These are phyloP conservation scores for Dexiosoma caninum DNA, from an alignment of 2,888 invertebrate genomes.

Conservation along the genomic window DNA sequence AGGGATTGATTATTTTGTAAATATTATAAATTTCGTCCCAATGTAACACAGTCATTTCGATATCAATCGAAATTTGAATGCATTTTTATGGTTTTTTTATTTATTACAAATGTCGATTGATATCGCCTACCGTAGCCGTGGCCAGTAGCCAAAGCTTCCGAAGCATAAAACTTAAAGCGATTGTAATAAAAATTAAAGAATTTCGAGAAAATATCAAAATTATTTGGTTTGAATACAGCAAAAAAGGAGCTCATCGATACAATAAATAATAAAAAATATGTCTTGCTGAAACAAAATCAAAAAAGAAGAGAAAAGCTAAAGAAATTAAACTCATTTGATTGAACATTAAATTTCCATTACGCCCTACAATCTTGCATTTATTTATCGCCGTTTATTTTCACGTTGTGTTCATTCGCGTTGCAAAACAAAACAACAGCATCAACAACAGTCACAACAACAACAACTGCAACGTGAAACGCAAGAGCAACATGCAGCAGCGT, in stretches of 20 bases:
- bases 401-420: slow-evolving; percentile 37
- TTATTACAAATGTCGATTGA: too few relatives aligned
- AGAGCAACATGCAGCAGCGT: slow-evolving; percentile 7
- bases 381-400: slow-evolving; percentile 41
- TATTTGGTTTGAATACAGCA: too few relatives aligned
- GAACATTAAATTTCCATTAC: slow-evolving; percentile 63
- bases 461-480: not conserved
- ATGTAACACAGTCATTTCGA: too few relatives aligned
- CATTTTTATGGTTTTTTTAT: too few relatives aligned
- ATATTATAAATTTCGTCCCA: too few relatives aligned
- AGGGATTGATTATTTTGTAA: too few relatives aligned
- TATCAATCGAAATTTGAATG: too few relatives aligned
- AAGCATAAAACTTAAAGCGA: too few relatives aligned
- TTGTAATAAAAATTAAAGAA: too few relatives aligned
- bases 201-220: too few relatives aligned
- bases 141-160: too few relatives aligned
- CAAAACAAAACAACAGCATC: slow-evolving; percentile 12
- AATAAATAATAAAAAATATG: slow-evolving; percentile 9
- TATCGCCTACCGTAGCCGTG: too few relatives aligned
- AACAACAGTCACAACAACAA: not conserved
- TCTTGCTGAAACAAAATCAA: not conserved
- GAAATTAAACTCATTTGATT: slow-evolving; percentile 51
- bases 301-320: not conserved
- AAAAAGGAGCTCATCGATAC: not conserved
- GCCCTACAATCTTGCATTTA: slow-evolving; percentile 55